Percentiles rank a stretch among this genome's conserved stretches.
Evolutionary conservation across 2,797 vertebrate genomes (phyloP).

Genomic region (Gobio occitaniae): DNA sequence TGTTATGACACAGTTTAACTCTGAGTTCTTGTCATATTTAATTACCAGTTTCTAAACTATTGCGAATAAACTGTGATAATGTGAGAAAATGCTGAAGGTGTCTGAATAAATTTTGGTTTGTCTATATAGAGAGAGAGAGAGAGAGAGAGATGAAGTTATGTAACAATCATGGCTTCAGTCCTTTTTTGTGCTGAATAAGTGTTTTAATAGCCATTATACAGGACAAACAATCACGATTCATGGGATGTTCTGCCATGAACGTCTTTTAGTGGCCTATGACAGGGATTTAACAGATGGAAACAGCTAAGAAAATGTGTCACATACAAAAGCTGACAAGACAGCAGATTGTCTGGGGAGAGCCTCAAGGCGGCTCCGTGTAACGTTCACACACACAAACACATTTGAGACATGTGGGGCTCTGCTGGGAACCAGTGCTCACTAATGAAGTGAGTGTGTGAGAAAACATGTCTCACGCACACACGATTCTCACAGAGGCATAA

Average conservation of each 20-base stretch:
- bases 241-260: neutral
- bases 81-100: no score
- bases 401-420: slow-evolving; percentile 49
- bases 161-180: neutral
- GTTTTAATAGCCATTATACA: neutral
- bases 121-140: no score
- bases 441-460: slow-evolving; percentile 51
- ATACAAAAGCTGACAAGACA: slow-evolving; percentile 49
- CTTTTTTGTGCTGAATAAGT: neutral
- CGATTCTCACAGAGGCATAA: slow-evolving; percentile 41
- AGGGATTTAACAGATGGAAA: slow-evolving; percentile 41
- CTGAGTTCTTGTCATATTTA: no score
- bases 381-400: slow-evolving; percentile 40
- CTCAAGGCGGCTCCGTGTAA: slow-evolving; percentile 15
- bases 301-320: slow-evolving; percentile 45
- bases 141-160: neutral
- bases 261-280: slow-evolving; percentile 25
- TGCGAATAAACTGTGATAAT: no score
- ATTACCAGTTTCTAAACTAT: no score
- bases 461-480: slow-evolving; percentile 40
- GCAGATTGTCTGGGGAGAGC: slow-evolving; percentile 49
- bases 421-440: slow-evolving; percentile 27
- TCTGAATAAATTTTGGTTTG: no score
- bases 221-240: slow-evolving; percentile 4
- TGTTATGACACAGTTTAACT: no score